Conservation (phyloP, 2,888 invertebrate genomes). For the Sepioteuthis lessoniana region DNA sequence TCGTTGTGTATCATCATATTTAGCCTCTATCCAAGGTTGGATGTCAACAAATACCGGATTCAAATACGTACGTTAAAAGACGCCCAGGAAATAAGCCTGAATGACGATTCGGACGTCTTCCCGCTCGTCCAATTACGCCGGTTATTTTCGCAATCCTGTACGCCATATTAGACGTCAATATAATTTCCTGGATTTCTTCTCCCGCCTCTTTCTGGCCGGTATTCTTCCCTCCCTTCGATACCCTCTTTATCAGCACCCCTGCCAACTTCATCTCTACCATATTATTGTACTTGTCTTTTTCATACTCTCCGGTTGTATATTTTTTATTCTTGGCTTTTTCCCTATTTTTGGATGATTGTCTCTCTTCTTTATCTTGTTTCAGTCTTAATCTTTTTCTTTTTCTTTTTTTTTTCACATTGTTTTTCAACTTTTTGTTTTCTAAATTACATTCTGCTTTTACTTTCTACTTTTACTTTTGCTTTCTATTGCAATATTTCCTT, state of each 20-base stretch:
- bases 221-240: neutral
- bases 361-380: too few relatives aligned
- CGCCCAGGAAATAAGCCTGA: neutral
- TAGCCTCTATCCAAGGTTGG: neutral
- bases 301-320: too few relatives aligned
- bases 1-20: neutral
- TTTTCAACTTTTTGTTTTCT: too few relatives aligned
- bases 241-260: neutral
- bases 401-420: too few relatives aligned
- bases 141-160: constrained; percentile 33
- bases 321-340: too few relatives aligned
- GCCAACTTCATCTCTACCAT: neutral
- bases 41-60: constrained; percentile 33
- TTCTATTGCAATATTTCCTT: too few relatives aligned
- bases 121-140: neutral
- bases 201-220: neutral
- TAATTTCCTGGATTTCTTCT: neutral
- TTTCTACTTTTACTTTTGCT: too few relatives aligned
- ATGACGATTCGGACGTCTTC: neutral
- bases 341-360: too few relatives aligned
- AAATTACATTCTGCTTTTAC: too few relatives aligned
- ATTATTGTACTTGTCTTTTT: neutral
- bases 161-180: neutral
- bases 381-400: too few relatives aligned
- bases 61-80: constrained; percentile 16